Conservation (phyloP, 2,888 invertebrate species). For the Harpagoxenus sublaevis region DNA sequence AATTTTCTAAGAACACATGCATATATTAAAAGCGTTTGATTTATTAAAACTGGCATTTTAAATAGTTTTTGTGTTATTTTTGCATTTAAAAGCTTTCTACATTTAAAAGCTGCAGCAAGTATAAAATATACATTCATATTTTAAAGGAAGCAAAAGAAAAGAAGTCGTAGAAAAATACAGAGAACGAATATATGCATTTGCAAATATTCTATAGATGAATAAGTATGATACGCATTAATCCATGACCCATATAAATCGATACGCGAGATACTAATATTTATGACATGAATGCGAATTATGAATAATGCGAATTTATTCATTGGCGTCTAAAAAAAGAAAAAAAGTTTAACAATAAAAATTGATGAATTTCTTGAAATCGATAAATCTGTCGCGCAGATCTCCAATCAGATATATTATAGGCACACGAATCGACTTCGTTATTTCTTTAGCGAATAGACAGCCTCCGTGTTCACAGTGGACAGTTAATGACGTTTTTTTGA, state of each 20-base stretch:
- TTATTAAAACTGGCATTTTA: background rate
- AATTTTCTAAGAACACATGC: background rate
- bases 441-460: slow-evolving; percentile 40
- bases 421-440: slow-evolving; percentile 58
- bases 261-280: background rate
- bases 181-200: background rate
- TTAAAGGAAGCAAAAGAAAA: background rate
- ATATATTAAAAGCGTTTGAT: background rate
- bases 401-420: slow-evolving; percentile 47
- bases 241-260: background rate
- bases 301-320: background rate
- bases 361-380: slow-evolving; percentile 43
- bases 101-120: background rate
- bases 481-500: slow-evolving; percentile 54
- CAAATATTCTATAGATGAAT: background rate
- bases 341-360: background rate
- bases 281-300: background rate
- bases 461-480: slow-evolving; percentile 31
- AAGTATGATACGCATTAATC: background rate
- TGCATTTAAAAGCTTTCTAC: background rate
- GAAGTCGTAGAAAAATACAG: background rate
- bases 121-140: background rate
- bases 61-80: background rate
- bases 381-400: slow-evolving; percentile 58
- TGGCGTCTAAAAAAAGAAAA: background rate